These are phyloP conservation scores for Listrodromus nycthemerus DNA, from an alignment of 2,888 invertebrate genomes.

Conservation along the genomic window DNA sequence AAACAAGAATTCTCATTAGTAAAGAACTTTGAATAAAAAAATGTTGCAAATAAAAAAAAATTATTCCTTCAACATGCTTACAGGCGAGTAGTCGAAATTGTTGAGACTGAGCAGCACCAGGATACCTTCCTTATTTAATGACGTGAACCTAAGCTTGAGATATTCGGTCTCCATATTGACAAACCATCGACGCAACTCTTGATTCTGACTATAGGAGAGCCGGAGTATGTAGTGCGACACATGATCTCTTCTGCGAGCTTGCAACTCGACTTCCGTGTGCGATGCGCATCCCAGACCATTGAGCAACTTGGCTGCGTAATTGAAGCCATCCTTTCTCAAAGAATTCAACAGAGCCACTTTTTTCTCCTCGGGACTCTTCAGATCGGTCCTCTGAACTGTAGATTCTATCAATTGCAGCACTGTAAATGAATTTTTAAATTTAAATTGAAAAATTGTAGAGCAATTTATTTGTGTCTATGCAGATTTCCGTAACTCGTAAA, in stretches of 20 bases:
- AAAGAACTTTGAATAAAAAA: conserved; percentile 21
- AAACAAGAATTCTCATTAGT: conserved; percentile 27
- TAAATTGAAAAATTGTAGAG: background rate
- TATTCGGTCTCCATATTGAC: conserved; percentile 94
- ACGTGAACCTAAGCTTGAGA: conserved; percentile 92
- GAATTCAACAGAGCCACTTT: conserved; percentile 88
- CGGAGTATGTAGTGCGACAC: conserved; percentile 97
- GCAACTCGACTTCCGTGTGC: conserved; percentile 87
- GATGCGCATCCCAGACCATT: conserved; percentile 86
- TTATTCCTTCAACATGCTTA: conserved; percentile 68
- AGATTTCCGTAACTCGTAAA: too few species aligned
- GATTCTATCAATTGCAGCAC: conserved; percentile 92
- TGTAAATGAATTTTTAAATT: conserved; percentile 69
- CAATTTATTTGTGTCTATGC: too few species aligned
- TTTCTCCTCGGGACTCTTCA: conserved; percentile 89
- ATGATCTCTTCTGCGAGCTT: conserved; percentile 91
- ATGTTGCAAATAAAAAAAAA: background rate
- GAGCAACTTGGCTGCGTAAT: conserved; percentile 88
- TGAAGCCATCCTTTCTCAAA: conserved; percentile 89
- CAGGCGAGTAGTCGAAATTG: conserved; percentile 88
- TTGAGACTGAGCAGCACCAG: conserved; percentile 89
- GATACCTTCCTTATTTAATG: conserved; percentile 88
- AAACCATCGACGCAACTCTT: conserved; percentile 95
- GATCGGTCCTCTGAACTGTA: conserved; percentile 86
- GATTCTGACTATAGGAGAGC: conserved; percentile 95